Percentiles rank a stretch among this genome's conserved stretches.
Evolutionary conservation across 2,797 vertebrate genomes (phyloP).

Genomic region (Cuniculus paca): DNA sequence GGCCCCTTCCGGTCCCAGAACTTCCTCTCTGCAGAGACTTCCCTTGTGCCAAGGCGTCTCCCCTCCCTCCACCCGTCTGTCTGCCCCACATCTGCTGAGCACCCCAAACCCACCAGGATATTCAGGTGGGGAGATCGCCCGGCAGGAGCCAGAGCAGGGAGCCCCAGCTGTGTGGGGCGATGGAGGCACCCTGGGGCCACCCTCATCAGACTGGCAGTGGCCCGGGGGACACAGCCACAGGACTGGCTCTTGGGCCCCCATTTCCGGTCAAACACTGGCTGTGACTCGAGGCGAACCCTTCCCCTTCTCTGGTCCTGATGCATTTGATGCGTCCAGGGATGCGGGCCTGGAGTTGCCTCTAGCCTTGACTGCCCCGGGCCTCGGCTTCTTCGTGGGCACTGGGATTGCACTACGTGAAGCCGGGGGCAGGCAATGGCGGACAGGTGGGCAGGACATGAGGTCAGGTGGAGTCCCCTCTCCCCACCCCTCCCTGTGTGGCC

Average conservation of each 20-base stretch:
- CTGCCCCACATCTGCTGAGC: background rate
- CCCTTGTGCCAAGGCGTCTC: fast-evolving
- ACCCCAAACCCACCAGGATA: background rate
- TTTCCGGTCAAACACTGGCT: background rate
- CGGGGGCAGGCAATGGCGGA: fast-evolving
- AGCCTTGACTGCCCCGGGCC: background rate
- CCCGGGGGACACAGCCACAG: fast-evolving
- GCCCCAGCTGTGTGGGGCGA: too few species aligned
- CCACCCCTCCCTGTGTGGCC: background rate
- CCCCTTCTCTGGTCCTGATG: background rate
- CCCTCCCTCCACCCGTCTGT: background rate
- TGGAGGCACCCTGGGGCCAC: background rate
- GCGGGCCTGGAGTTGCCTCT: background rate
- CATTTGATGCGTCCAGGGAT: background rate
- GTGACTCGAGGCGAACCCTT: background rate
- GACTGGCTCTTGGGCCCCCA: fast-evolving
- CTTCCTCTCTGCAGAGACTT: background rate
- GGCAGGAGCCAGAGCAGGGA: background rate
- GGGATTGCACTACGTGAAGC: fast-evolving
- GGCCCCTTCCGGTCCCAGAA: background rate
- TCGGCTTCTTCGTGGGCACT: background rate
- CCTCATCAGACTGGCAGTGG: background rate
- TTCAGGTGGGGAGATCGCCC: fast-evolving
- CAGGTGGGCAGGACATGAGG: background rate
- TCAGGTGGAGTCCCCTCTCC: background rate